phyloP scores from a whole-genome alignment of 2,888 invertebrate species.

The Archips crataeganus region DNA sequence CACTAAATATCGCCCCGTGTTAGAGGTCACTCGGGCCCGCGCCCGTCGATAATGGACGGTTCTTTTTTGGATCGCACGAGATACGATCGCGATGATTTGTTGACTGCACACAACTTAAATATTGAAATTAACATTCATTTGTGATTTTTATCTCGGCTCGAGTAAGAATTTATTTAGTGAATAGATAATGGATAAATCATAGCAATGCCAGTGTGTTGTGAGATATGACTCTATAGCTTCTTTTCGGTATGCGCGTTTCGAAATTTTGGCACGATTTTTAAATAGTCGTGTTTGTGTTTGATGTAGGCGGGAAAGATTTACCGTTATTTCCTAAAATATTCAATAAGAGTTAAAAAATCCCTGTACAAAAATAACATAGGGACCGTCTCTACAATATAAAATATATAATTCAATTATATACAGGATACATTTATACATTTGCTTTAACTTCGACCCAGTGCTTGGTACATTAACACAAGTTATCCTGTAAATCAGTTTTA shows the following conservation, averaged over 20 bases:
- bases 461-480: no score
- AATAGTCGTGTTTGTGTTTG: background rate
- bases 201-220: constrained; percentile 31
- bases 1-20: constrained; percentile 75
- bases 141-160: constrained; percentile 70
- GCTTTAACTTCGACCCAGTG: no score
- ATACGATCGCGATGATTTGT: constrained; percentile 83
- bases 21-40: constrained; percentile 75
- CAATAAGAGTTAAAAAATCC: background rate
- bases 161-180: constrained; percentile 52
- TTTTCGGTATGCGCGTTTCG: constrained; percentile 14
- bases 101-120: constrained; percentile 80
- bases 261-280: constrained; percentile 19
- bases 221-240: constrained; percentile 17
- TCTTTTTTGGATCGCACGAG: constrained; percentile 77
- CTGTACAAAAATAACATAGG: background rate
- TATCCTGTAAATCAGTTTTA: no score
- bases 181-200: constrained; percentile 47
- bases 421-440: no score
- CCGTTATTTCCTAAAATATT: background rate
- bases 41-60: constrained; percentile 72
- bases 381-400: background rate
- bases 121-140: constrained; percentile 83
- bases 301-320: background rate
- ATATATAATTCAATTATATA: no score